Percentiles rank a stretch among this genome's conserved stretches.
Evolutionary conservation across 2,888 invertebrate genomes (phyloP).

Genomic region (Homarus gammarus): DNA sequence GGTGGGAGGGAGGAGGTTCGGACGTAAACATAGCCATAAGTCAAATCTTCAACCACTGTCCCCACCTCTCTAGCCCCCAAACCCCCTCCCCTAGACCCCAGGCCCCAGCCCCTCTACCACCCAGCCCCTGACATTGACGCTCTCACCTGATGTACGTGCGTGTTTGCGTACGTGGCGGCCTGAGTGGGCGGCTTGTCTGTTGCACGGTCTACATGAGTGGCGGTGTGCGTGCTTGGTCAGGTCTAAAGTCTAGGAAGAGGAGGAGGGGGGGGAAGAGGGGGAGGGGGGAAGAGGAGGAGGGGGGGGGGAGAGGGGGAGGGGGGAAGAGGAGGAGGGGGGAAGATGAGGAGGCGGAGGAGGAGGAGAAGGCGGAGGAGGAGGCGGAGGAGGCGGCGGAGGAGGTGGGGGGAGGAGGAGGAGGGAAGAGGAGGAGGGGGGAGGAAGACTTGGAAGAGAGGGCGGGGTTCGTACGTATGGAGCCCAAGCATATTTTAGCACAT

Average conservation of each 20-base stretch:
- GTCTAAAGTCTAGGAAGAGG: neutral
- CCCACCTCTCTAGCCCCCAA: neutral
- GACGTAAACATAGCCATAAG: slow-evolving; percentile 20
- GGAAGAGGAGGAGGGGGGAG: no score
- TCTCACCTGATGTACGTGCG: slow-evolving; percentile 40
- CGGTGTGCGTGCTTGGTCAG: slow-evolving; percentile 19
- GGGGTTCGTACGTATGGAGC: no score
- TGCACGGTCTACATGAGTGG: neutral
- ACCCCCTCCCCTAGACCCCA: neutral
- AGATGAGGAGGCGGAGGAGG: no score
- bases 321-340: no score
- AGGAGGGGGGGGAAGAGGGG: neutral
- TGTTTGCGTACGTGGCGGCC: slow-evolving; percentile 44
- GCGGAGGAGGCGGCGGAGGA: no score
- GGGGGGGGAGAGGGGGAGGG: neutral
- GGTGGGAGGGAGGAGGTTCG: no score
- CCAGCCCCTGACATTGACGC: slow-evolving; percentile 46
- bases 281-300: neutral
- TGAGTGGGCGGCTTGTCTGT: slow-evolving; percentile 24
- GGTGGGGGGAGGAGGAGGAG: no score
- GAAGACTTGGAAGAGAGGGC: no score
- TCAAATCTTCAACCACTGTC: neutral
- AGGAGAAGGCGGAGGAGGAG: no score
- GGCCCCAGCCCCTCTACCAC: slow-evolving; percentile 16
- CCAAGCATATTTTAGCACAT: no score